Base-by-base conservation (phyloP, 2,797 vertebrate genomes). In the Notoglanidium macrostoma region DNA sequence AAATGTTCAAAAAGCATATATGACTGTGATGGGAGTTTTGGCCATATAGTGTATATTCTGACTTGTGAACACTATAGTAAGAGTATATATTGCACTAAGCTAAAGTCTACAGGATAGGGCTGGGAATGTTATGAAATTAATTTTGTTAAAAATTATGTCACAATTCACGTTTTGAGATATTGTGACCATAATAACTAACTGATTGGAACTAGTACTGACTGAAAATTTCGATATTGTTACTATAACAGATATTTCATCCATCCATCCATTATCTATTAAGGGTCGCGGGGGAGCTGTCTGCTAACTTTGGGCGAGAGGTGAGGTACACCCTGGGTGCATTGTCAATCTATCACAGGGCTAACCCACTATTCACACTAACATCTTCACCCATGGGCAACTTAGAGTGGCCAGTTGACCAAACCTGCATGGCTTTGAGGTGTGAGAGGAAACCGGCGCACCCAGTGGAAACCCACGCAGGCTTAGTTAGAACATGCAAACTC, bases 41-140 rank as follows among this genome's bases (percentile, higher is more conserved):
- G 44, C 46, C 46, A 76, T 76, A 7, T 49, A 49, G 44, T 26
- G 40, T 89, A 90, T 72, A 72, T 72, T 72, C 68, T 72, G 19
- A 72, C 21, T 21, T 72, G 68, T 72, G 1, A 72, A 40, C 35
- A 40, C 40, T 70, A 3, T 4, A 40, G 35, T 40, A 72, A 72
- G 35, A 44, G 19, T 44, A 72, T 32, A 68, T 15, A 32, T 68
- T 35, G 14, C 32, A 35, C 35, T 40, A 72, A 72, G 23, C 3
- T 23, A 44, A 72, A 10, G 40, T 73, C 72, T 23, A 46, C 2
- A 11, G 3, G 1, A 46, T 44, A 26, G 40, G 72, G 44, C 40
- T 26, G 23, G 70, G 40, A 73, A 70, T 40, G 67, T 17, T 35
- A 40, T 44, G 26, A 46, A 49, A 73, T 73, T 21, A 73, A 26